Conservation (phyloP, 2,797 vertebrate species). For the Neosilurus hyrtlii region DNA sequence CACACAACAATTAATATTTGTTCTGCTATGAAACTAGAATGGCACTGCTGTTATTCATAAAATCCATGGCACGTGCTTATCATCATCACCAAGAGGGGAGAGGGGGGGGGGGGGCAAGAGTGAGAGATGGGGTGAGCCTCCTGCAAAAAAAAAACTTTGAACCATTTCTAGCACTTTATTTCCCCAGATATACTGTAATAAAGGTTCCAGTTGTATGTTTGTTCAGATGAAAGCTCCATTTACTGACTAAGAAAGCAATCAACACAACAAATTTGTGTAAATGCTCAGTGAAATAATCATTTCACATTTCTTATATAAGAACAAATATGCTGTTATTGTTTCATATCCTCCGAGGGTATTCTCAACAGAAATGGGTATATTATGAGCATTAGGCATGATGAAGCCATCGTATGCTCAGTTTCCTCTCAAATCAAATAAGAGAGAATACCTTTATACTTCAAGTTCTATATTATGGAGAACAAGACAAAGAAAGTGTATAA, state of each 20-base stretch:
- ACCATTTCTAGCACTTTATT: slow-evolving; percentile 34
- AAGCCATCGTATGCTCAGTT: neutral
- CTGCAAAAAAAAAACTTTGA: slow-evolving; percentile 2
- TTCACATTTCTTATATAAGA: slow-evolving; percentile 14
- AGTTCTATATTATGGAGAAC: neutral
- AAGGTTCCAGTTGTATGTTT: slow-evolving; percentile 18
- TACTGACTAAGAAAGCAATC: slow-evolving; percentile 15
- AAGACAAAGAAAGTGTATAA: neutral
- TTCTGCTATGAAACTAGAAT: slow-evolving; percentile 12
- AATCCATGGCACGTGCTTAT: slow-evolving; percentile 47
- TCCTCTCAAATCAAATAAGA: slow-evolving; percentile 8
- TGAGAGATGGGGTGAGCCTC: slow-evolving; percentile 33
- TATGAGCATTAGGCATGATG: slow-evolving; percentile 13
- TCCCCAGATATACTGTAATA: slow-evolving; percentile 33
- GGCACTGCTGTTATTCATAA: slow-evolving; percentile 22
- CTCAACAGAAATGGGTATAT: slow-evolving; percentile 16
- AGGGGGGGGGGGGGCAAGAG: neutral
- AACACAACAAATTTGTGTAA: slow-evolving; percentile 5
- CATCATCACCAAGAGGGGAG: slow-evolving; percentile 15
- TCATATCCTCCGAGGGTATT: slow-evolving; percentile 10
- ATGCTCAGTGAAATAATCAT: neutral
- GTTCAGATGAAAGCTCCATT: neutral
- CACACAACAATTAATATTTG: slow-evolving; percentile 35
- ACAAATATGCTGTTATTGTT: slow-evolving; percentile 21
- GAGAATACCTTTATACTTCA: neutral